A percentile compares a stretch with the other conserved stretches of the same genome.
Evolutionary conservation across 1,140 invertebrate genomes (phyloP).

Genomic region (Chlorops oryzae): DNA sequence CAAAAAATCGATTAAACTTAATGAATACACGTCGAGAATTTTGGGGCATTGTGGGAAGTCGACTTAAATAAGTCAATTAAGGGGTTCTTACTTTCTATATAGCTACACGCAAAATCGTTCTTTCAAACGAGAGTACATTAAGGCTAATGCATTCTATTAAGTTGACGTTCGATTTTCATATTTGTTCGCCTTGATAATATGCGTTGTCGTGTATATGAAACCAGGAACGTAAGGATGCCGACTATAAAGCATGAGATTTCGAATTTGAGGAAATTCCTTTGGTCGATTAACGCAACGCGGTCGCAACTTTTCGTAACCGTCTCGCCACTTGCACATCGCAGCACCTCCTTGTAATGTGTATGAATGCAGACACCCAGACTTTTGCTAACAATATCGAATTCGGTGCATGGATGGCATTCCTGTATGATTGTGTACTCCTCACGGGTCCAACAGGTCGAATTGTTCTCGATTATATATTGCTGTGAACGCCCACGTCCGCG

Average conservation of each 20-base stretch:
- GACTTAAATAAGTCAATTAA: no score
- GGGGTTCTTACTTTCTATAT: no score
- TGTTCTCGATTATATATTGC: conserved; percentile 63
- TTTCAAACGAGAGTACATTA: not conserved
- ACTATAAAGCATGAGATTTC: conserved; percentile 65
- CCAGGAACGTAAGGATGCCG: conserved; percentile 52
- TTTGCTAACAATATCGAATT: conserved; percentile 66
- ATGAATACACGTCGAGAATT: no score
- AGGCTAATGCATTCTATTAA: conserved; percentile 47
- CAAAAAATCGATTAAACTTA: no score
- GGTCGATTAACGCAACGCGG: conserved; percentile 64
- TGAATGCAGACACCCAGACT: conserved; percentile 63
- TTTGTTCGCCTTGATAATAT: conserved; percentile 47
- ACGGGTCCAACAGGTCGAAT: conserved; percentile 64
- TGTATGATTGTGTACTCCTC: conserved; percentile 63
- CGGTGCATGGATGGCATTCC: conserved; percentile 73
- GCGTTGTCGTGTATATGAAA: conserved; percentile 36
- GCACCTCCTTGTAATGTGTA: conserved; percentile 64
- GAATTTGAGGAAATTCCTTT: conserved; percentile 78
- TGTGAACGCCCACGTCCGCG: conserved; percentile 20
- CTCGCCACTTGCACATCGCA: conserved; percentile 64
- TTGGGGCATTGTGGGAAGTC: no score
- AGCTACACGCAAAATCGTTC: no score
- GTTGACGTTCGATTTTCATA: conserved; percentile 49
- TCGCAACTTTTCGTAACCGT: conserved; percentile 65